Percentiles rank a stretch among this genome's conserved stretches.
phyloP scores from a whole-genome alignment of 2,888 invertebrate species.

The Nysson spinosus region DNA sequence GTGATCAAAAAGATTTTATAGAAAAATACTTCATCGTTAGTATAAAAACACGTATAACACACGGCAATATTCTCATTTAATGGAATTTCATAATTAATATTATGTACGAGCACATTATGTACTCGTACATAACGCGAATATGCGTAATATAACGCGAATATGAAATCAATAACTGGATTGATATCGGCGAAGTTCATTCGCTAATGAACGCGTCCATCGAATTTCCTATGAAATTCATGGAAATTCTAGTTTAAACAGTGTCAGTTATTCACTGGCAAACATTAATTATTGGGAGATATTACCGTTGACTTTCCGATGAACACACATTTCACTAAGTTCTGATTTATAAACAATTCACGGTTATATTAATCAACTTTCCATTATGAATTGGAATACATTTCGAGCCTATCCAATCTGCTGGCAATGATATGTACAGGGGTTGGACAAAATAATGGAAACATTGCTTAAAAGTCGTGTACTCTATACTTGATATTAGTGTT shows the following conservation, averaged over 20 bases:
- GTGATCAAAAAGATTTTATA: no score
- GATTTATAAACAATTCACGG: slow-evolving; percentile 6
- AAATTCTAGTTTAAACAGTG: slow-evolving; percentile 25
- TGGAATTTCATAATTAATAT: no score
- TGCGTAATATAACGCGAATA: no score
- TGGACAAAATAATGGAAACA: no score
- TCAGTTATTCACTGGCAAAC: slow-evolving; percentile 6
- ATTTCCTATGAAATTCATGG: slow-evolving; percentile 7
- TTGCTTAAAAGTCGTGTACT: no score
- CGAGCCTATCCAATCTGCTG: background rate
- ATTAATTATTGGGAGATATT: slow-evolving; percentile 44
- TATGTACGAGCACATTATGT: no score
- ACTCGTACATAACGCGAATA: no score
- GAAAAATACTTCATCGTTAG: no score
- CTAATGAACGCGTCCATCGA: background rate
- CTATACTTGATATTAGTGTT: no score
- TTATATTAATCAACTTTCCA: background rate
- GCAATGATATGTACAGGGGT: no score
- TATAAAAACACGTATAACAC: no score
- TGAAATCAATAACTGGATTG: background rate
- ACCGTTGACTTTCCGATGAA: slow-evolving; percentile 24
- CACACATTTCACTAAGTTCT: slow-evolving; percentile 1
- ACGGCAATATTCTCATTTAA: no score
- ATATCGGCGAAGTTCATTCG: background rate
- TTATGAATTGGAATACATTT: background rate